Conservation (phyloP, 1,140 invertebrate species). For the Drosophila ficusphila region DNA sequence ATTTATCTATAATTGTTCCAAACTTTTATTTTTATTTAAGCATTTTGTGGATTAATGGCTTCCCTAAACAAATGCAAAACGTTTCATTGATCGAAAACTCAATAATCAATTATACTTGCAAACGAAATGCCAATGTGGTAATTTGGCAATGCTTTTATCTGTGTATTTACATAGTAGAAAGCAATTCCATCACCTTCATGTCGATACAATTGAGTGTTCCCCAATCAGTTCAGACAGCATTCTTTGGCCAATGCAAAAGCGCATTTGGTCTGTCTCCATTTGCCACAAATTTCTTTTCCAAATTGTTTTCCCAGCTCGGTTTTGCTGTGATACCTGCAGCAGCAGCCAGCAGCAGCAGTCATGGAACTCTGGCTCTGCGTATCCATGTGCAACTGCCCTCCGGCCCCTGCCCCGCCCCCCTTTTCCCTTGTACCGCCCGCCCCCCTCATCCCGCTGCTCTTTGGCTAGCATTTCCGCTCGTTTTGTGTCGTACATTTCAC, state of each 20-base stretch:
- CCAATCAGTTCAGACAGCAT: conserved; percentile 30
- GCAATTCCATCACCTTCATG: neutral
- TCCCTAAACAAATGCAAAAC: no score
- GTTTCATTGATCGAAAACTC: neutral
- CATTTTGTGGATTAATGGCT: no score
- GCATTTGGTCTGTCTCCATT: conserved; percentile 51
- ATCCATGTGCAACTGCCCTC: conserved; percentile 16
- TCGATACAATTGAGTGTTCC: conserved; percentile 6
- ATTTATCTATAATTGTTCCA: no score
- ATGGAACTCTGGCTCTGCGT: conserved; percentile 5
- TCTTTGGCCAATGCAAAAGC: conserved; percentile 28
- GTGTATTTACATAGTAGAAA: neutral
- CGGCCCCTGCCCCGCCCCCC: neutral
- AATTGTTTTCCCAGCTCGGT: conserved; percentile 57
- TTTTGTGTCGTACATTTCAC: conserved; percentile 61
- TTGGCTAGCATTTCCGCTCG: conserved; percentile 71
- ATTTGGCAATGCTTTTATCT: neutral
- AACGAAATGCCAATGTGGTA: neutral
- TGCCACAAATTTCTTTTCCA: conserved; percentile 47
- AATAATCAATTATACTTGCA: neutral
- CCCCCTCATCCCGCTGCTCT: conserved; percentile 7
- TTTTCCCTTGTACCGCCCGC: neutral
- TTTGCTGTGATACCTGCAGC: conserved; percentile 20
- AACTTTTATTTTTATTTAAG: no score
- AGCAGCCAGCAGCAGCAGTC: no score